These are phyloP conservation scores for Dreissena rostriformis DNA, from an alignment of 1,140 invertebrate species.

Conservation along the genomic window DNA sequence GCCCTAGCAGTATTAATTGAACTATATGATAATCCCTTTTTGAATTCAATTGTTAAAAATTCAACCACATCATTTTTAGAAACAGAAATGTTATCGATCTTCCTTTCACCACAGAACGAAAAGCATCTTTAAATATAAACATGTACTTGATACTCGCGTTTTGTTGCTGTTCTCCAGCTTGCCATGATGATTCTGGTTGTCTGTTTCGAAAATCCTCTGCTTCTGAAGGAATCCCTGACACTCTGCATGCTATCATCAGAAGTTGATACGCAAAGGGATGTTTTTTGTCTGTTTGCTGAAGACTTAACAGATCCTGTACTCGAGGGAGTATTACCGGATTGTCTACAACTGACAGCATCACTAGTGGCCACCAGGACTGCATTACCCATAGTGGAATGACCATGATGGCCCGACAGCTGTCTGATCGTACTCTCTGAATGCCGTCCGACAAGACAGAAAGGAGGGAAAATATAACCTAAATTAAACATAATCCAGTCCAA, in stretches of 20 bases:
- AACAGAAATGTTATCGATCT: slow-evolving; percentile 23
- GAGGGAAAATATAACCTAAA: slow-evolving; percentile 39
- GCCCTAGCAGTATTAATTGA: slow-evolving; percentile 35
- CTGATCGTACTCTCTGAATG: slow-evolving; percentile 38
- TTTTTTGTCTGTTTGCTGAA: neutral
- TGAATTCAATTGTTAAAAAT: slow-evolving; percentile 36
- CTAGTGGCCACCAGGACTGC: slow-evolving; percentile 41
- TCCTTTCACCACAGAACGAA: slow-evolving; percentile 29
- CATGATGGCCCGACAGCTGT: slow-evolving; percentile 21
- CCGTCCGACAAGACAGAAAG: slow-evolving; percentile 48
- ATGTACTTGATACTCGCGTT: slow-evolving; percentile 37
- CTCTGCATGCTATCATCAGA: slow-evolving; percentile 13
- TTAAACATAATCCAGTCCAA: neutral
- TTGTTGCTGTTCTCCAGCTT: slow-evolving; percentile 32
- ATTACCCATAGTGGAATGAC: slow-evolving; percentile 48
- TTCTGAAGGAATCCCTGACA: slow-evolving; percentile 39
- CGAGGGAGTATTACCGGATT: slow-evolving; percentile 19
- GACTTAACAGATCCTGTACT: neutral
- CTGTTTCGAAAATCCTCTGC: slow-evolving; percentile 4
- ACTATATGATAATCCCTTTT: slow-evolving; percentile 30
- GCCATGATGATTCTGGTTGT: slow-evolving; percentile 17
- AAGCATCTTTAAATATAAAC: slow-evolving; percentile 40
- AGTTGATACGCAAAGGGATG: slow-evolving; percentile 26
- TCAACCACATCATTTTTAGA: slow-evolving; percentile 36
- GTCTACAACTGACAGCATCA: slow-evolving; percentile 20